These are phyloP conservation scores for Colossoma macropomum DNA, from an alignment of 2,113 vertebrate genomes.

Conservation along the genomic window DNA sequence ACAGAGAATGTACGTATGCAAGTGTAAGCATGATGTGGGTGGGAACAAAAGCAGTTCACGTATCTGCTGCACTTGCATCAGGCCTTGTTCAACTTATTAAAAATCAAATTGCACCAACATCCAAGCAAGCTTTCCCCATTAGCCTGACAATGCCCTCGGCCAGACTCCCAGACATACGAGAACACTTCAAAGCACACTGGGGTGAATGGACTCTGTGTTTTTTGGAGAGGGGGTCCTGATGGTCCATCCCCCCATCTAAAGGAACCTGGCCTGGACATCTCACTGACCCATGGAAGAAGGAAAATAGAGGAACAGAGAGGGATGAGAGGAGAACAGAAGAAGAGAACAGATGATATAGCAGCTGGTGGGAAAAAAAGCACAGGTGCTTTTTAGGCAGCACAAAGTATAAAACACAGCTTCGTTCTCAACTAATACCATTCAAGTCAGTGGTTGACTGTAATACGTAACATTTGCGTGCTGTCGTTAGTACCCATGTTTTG, in stretches of 20 bases:
- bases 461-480: too few relatives aligned
- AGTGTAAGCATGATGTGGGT: not conserved
- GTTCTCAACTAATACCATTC: not conserved
- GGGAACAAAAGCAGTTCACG: constrained; percentile 35
- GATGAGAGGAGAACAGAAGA: constrained; percentile 12
- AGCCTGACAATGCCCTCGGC: constrained; percentile 50
- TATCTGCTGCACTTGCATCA: constrained; percentile 1
- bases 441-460: not conserved
- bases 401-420: not conserved
- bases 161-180: constrained; percentile 49
- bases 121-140: constrained; percentile 52
- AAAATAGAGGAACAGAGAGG: constrained; percentile 1
- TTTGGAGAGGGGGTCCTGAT: constrained; percentile 36
- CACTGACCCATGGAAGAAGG: constrained; percentile 46
- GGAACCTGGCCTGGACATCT: constrained; percentile 35
- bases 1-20: not conserved
- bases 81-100: constrained; percentile 44
- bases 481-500: not conserved
- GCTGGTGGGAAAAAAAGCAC: constrained; percentile 30
- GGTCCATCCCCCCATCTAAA: constrained; percentile 44
- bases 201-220: constrained; percentile 56
- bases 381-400: constrained; percentile 31
- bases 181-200: constrained; percentile 53
- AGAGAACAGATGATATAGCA: constrained; percentile 50
- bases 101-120: constrained; percentile 53